Evolutionary conservation across 1,140 invertebrate genomes (phyloP).

Genomic region (Rhyzopertha dominica): DNA sequence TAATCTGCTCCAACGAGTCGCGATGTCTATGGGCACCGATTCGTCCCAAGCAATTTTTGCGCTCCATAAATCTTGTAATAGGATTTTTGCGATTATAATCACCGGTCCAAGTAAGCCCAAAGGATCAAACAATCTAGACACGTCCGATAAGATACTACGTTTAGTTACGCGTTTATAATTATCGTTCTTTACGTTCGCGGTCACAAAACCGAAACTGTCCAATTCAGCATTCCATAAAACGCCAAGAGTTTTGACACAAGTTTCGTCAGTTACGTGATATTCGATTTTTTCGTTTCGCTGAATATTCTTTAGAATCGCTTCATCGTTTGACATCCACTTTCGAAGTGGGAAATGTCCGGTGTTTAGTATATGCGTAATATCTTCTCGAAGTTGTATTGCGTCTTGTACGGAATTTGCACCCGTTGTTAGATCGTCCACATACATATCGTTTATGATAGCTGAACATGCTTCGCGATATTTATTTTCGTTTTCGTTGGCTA

Average conservation of each 20-base stretch:
- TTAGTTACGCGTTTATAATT: constrained; percentile 17
- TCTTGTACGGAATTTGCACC: constrained; percentile 21
- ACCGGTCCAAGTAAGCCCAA: constrained; percentile 31
- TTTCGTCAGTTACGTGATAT: not conserved
- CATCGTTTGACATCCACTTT: constrained; percentile 22
- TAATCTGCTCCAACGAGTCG: constrained; percentile 10
- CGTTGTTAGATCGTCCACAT: constrained; percentile 30
- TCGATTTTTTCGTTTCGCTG: not conserved
- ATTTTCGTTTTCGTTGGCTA: too few relatives aligned
- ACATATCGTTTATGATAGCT: too few relatives aligned
- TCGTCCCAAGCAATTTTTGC: constrained; percentile 27
- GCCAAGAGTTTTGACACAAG: constrained; percentile 11
- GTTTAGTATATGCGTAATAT: constrained; percentile 10
- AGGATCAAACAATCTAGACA: constrained; percentile 36
- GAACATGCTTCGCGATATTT: too few relatives aligned
- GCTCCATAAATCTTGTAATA: constrained; percentile 30
- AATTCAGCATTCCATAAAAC: constrained; percentile 4
- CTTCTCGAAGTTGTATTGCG: constrained; percentile 10
- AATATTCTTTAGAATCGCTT: not conserved
- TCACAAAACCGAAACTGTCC: constrained; percentile 4
- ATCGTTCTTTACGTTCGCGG: not conserved
- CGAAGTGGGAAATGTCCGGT: constrained; percentile 18
- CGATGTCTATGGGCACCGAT: constrained; percentile 15
- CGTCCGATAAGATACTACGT: constrained; percentile 20
- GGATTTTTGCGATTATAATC: constrained; percentile 24